These are phyloP conservation scores for Agapornis roseicollis DNA, from an alignment of 2,113 vertebrate species.

Conservation along the genomic window DNA sequence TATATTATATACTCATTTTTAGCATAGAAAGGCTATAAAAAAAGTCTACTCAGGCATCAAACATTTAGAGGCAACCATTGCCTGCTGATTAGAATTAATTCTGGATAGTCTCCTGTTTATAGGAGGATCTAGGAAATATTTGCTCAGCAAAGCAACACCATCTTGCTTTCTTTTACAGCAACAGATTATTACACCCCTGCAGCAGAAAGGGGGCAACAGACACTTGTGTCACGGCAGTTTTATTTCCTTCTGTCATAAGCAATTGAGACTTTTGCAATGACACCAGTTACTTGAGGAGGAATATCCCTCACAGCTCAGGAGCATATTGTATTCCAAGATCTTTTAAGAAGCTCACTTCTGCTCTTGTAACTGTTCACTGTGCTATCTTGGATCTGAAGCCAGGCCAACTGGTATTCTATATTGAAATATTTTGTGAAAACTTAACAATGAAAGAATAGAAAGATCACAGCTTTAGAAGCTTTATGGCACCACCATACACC, in stretches of 20 bases:
- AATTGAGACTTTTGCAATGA: background rate
- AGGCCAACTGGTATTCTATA: background rate
- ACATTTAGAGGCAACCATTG: background rate
- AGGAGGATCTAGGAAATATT: background rate
- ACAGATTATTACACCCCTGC: background rate
- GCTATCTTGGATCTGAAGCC: background rate
- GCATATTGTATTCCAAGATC: background rate
- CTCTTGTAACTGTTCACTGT: background rate
- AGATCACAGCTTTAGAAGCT: background rate
- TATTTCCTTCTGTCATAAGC: background rate
- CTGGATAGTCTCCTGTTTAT: background rate
- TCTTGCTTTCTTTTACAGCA: background rate
- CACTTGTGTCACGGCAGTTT: background rate
- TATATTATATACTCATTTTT: background rate
- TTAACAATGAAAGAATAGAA: background rate
- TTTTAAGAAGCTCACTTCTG: background rate
- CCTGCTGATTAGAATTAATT: background rate
- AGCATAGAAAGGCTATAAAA: background rate
- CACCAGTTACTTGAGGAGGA: background rate
- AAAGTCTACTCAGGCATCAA: background rate
- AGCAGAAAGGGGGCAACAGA: conserved; percentile 39
- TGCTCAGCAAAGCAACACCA: background rate
- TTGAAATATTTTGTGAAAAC: background rate
- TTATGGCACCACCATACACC: background rate
- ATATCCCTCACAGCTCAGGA: background rate